Percentiles rank a stretch among this genome's conserved stretches.
phyloP scores from a whole-genome alignment of 2,888 invertebrate genomes.

The Notodonta dromedarius region DNA sequence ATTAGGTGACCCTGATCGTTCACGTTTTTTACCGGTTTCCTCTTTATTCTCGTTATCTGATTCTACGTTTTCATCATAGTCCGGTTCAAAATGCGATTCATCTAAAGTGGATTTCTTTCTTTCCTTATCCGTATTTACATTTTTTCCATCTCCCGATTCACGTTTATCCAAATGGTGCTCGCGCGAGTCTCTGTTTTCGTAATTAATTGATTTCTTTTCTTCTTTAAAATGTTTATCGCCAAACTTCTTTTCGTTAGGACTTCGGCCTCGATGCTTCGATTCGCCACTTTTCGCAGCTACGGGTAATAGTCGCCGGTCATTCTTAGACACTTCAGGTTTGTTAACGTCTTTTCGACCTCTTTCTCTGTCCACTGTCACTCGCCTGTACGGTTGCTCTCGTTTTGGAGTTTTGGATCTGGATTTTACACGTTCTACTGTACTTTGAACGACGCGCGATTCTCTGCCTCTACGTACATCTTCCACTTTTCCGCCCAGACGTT shows the following conservation, averaged over 20 bases:
- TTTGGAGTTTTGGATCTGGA: conserved; percentile 81
- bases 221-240: conserved; percentile 56
- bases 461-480: conserved; percentile 83
- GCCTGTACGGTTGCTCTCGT: conserved; percentile 74
- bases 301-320: conserved; percentile 54
- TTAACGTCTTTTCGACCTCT: conserved; percentile 66
- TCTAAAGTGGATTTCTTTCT: conserved; percentile 88
- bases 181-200: conserved; percentile 26
- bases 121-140: conserved; percentile 65
- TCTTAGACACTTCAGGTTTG: conserved; percentile 54
- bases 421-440: conserved; percentile 82
- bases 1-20: conserved; percentile 60
- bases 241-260: conserved; percentile 56
- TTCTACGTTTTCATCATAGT: conserved; percentile 87
- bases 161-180: conserved; percentile 48
- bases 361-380: conserved; percentile 79
- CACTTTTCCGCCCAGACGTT: conserved; percentile 90
- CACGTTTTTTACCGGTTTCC: conserved; percentile 72
- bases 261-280: conserved; percentile 48
- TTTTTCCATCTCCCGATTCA: conserved; percentile 43
- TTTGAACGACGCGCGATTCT: conserved; percentile 82
- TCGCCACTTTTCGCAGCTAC: conserved; percentile 57
- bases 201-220: conserved; percentile 47
- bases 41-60: conserved; percentile 86
- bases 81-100: conserved; percentile 90